Conservation (phyloP, 2,113 vertebrate species). For the Laticauda colubrina region DNA sequence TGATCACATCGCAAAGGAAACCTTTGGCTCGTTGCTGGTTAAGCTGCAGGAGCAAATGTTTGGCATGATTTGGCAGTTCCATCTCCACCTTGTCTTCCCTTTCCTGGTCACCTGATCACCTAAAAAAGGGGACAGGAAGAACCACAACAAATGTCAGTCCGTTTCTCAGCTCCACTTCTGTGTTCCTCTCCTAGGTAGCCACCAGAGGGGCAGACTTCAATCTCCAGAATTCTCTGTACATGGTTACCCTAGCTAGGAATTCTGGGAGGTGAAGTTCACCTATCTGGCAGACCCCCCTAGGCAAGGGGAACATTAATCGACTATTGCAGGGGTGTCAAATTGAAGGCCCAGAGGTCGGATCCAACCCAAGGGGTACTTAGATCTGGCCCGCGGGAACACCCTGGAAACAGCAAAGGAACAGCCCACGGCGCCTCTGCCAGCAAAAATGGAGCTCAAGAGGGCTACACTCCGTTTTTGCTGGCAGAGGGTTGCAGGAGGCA, state of each 20-base stretch:
- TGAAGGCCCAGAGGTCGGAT: too few relatives aligned
- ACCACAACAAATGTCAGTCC: constrained; percentile 20
- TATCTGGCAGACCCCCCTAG: background rate
- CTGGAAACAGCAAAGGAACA: too few relatives aligned
- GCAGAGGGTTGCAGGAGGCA: too few relatives aligned
- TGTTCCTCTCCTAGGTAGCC: background rate
- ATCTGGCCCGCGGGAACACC: too few relatives aligned
- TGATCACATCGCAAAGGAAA: constrained; percentile 97
- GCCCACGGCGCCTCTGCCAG: too few relatives aligned
- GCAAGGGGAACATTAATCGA: background rate
- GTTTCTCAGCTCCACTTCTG: background rate
- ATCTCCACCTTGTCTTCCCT: constrained; percentile 91
- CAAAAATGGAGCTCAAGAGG: too few relatives aligned
- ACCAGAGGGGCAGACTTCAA: background rate
- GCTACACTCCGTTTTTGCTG: too few relatives aligned
- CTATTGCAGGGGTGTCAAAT: background rate
- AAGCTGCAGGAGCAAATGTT: constrained; percentile 98
- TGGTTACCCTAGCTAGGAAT: background rate
- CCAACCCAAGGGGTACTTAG: too few relatives aligned
- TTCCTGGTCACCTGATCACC: constrained; percentile 80
- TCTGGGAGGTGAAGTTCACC: background rate
- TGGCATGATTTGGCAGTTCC: constrained; percentile 99
- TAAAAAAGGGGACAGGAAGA: constrained; percentile 52
- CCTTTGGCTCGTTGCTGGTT: constrained; percentile 99
- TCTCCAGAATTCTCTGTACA: background rate